Conservation (phyloP, 2,113 vertebrate genomes). For the Centropristis striata region DNA sequence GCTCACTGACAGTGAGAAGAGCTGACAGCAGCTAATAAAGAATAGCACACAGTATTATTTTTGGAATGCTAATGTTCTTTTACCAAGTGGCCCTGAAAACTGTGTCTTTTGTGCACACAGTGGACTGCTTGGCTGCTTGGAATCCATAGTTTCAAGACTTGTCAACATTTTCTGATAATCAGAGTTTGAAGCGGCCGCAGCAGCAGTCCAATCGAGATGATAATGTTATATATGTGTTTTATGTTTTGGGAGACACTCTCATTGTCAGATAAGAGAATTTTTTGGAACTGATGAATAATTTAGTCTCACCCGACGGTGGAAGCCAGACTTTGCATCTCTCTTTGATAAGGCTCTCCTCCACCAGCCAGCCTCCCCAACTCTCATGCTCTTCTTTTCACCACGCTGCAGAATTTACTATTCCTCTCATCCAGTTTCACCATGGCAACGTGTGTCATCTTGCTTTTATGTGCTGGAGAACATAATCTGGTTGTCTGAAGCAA, state of each 20-base stretch:
- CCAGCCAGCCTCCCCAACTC: constrained; percentile 33
- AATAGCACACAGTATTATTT: constrained; percentile 56
- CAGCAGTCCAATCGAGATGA: neutral
- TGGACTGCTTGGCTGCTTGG: constrained; percentile 1
- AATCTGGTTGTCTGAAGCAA: constrained; percentile 76
- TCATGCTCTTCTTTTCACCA: constrained; percentile 19
- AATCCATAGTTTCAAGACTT: constrained; percentile 19
- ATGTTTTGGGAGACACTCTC: constrained; percentile 28
- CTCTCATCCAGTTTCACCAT: constrained; percentile 74
- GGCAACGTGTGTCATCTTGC: constrained; percentile 73
- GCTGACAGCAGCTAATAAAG: constrained; percentile 65
- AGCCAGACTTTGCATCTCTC: constrained; percentile 49
- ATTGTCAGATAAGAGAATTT: constrained; percentile 46
- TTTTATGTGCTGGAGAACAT: constrained; percentile 70
- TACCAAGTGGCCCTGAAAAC: constrained; percentile 34
- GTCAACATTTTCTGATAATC: constrained; percentile 30
- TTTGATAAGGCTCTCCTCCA: constrained; percentile 51
- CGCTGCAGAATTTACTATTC: constrained; percentile 66
- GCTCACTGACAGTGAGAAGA: constrained; percentile 58
- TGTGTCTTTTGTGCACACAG: constrained; percentile 16
- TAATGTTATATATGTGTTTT: constrained; percentile 21
- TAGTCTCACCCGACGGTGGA: constrained; percentile 38
- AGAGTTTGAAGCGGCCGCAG: constrained; percentile 13
- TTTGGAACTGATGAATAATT: constrained; percentile 68
- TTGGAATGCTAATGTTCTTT: constrained; percentile 55